Evolutionary conservation across 2,113 vertebrate species (phyloP), one percentile per base, ranked within the genome.

Genomic region (Sisor rabdophorus): DNA sequence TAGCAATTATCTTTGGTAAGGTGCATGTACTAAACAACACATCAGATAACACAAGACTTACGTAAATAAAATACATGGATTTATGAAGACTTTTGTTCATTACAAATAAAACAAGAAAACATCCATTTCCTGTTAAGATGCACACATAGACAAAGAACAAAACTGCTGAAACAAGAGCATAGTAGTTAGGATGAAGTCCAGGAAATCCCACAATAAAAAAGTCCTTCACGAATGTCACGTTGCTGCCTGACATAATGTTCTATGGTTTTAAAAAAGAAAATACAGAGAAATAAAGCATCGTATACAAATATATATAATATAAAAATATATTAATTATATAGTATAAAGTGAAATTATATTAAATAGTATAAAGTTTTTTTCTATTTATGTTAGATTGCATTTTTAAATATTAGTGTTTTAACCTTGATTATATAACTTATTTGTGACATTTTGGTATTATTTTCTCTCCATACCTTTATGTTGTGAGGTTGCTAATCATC

Each of bases 121-220:
- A 10, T 3, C 55, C 68, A 65, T 87, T 87, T 44, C 79, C 83
- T 0, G 76, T 17, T 26, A 85, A 55, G 6, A 47, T 87, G 20
- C n/a, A 68, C 17, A 87, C 16, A 75, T 83, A 87, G 13, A 82
- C 74, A 11, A 82, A 67, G 36, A 84, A 71, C 71, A 87, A 73
- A 15, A 79, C 30, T 19, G 64, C 76, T 24, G 86, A 83, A 6
- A 28, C 68, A 6, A 79, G 48, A 40, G 56, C 74, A 44, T 84
- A 67, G 58, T 81, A 84, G 28, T 50, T 50, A 15, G 58, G 68
- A 4, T 73, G 61, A 73, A 86, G 82, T 72, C 85, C 83, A 58
- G 85, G 81, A 69, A 86, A 86, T 24, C 85, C 82, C 3, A 79
- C 53, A 53, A 85, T 81, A 7, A 81, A 20, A 77, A 86, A 86